Base-by-base conservation (phyloP, 2,113 vertebrate species). In the Silurus asotus region DNA sequence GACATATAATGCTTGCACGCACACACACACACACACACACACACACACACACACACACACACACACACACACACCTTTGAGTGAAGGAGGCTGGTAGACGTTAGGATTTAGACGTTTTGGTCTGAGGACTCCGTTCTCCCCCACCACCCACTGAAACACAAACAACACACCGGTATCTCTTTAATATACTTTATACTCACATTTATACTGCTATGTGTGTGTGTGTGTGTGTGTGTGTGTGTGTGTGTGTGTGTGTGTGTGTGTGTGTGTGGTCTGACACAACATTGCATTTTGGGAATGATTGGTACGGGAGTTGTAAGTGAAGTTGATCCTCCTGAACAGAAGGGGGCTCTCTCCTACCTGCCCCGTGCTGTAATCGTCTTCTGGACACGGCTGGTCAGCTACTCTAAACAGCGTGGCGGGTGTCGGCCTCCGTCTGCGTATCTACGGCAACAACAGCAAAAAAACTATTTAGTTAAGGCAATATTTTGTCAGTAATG, bases 31-130 rank as follows among this genome's bases (percentile, higher is more conserved):
- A 28, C 59, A 87, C 8, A 67, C 77, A 17, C 78, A 59, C 69
- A 59, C 49, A 51, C 75, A 75, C 49, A 37, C 62, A 62, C 82
- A 48, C 61, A 87, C 75, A 85, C 79, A 84, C 59, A 49, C 85
- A 49, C 83, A 86, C 37, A 80, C 37, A 56, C 45, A 89, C 91
- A 58, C 72, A 99, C 98, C 98, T 98, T 96, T 99, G 91, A 99
- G 96, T 48, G 98, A 98, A n/a, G 98, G 98, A 0, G 98, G 98
- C 0, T 97, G 97, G 88, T 99, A 99, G 91, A 95, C 95, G 88
- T 95, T 96, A 77, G 97, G 96, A 88, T 96, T 97, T 91, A 96
- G 84, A 91, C 96, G 96, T 93, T 97, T 99, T 88, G 97, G 96
- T 93, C 97, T 98, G 55, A 97, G 96, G 85, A 97, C 94, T 45